Evolutionary conservation across 2,113 vertebrate species (phyloP).

Genomic region (Vulpes lagopus): DNA sequence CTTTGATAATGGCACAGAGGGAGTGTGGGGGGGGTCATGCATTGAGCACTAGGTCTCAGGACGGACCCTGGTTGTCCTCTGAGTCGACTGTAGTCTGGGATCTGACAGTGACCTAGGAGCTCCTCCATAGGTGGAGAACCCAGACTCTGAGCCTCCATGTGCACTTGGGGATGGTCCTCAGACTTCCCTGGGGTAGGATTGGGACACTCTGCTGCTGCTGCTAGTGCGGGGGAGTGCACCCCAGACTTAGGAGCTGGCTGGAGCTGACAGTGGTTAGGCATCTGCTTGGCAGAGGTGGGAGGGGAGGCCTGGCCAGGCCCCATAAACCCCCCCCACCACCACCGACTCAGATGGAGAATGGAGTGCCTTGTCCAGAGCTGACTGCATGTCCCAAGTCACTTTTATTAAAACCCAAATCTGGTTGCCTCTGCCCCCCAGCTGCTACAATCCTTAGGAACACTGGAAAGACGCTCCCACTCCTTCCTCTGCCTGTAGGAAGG

Average conservation of each 20-base stretch:
- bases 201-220: background rate
- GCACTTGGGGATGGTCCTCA: fast-evolving
- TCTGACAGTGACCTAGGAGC: background rate
- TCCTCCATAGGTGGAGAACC: background rate
- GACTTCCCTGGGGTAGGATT: background rate
- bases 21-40: fast-evolving
- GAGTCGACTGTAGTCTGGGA: background rate
- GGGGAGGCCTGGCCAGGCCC: background rate
- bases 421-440: background rate
- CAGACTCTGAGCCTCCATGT: background rate
- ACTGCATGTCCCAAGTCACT: background rate
- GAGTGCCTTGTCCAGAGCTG: background rate
- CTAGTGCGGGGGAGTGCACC: background rate
- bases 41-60: background rate
- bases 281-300: background rate
- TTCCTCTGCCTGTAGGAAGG: too few relatives aligned
- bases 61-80: background rate
- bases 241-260: background rate
- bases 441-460: background rate
- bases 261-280: too few relatives aligned
- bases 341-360: background rate
- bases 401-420: background rate
- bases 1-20: fast-evolving
- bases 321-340: fast-evolving
- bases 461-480: fast-evolving